phyloP scores from a whole-genome alignment of 1,140 invertebrate species.

The Cydia pomonella region DNA sequence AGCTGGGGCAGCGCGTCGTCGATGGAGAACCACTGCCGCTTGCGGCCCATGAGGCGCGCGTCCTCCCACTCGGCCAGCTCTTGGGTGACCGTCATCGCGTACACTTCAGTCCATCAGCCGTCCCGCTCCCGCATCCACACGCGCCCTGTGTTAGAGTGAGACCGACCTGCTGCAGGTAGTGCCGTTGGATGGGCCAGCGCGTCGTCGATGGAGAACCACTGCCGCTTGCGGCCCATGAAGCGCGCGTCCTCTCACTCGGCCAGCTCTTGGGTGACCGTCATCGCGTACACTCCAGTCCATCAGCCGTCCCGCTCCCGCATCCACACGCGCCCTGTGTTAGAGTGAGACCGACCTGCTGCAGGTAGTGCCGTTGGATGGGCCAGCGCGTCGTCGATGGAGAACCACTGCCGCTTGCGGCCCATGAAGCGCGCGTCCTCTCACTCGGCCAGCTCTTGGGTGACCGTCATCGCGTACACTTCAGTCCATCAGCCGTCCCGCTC shows the following conservation, averaged over 20 bases:
- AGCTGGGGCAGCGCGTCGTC: constrained; percentile 93
- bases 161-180: constrained; percentile 85
- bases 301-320: too few relatives aligned
- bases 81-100: constrained; percentile 82
- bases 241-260: constrained; percentile 95
- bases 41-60: constrained; percentile 91
- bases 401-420: constrained; percentile 95
- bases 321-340: background rate
- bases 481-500: too few relatives aligned
- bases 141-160: too few relatives aligned
- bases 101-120: background rate
- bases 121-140: too few relatives aligned
- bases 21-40: constrained; percentile 95
- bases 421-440: constrained; percentile 96
- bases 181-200: constrained; percentile 91
- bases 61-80: constrained; percentile 96
- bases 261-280: constrained; percentile 88
- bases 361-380: constrained; percentile 92
- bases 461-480: constrained; percentile 49
- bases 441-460: constrained; percentile 90
- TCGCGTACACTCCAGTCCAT: background rate
- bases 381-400: constrained; percentile 92
- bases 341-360: constrained; percentile 79
- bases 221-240: constrained; percentile 92
- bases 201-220: constrained; percentile 85